Percentiles rank a stretch among this genome's conserved stretches.
phyloP scores from a whole-genome alignment of 2,888 invertebrate genomes.

The Sympetrum striolatum region DNA sequence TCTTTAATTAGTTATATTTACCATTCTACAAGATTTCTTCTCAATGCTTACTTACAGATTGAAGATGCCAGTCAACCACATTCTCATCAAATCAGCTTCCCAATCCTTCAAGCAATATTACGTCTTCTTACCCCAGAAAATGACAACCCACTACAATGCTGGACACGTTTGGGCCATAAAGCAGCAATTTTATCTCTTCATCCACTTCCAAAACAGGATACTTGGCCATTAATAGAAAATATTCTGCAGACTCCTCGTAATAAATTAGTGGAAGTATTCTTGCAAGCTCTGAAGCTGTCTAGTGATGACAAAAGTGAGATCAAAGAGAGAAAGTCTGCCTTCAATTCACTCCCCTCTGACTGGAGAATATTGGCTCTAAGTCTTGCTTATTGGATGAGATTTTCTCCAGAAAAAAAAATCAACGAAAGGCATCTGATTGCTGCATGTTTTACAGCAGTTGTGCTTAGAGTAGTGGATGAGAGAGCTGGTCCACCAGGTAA shows the following conservation, averaged over 20 bases:
- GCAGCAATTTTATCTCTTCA: background rate
- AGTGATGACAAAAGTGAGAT: background rate
- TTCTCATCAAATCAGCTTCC: conserved; percentile 66
- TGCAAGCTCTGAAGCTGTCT: background rate
- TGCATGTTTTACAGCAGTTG: background rate
- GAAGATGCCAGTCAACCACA: conserved; percentile 71
- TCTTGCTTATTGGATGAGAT: conserved; percentile 1
- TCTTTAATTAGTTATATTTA: background rate
- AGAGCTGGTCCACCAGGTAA: conserved; percentile 14
- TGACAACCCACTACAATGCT: background rate
- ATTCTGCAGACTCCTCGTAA: background rate
- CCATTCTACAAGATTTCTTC: background rate
- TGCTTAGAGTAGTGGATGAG: background rate
- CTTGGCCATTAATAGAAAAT: background rate
- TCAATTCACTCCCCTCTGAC: conserved; percentile 3
- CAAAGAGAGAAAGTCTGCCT: background rate
- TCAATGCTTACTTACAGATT: conserved; percentile 59
- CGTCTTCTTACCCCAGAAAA: conserved; percentile 52
- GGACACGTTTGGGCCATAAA: background rate
- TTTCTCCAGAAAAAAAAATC: background rate
- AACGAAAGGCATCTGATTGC: background rate
- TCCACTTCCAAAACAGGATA: background rate
- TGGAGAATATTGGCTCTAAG: background rate
- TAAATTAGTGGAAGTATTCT: background rate
- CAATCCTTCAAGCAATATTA: conserved; percentile 69